A percentile compares a stretch with the other conserved stretches of the same genome.
Conservation (phyloP, 2,113 vertebrate genomes). For the Pavo muticus region DNA sequence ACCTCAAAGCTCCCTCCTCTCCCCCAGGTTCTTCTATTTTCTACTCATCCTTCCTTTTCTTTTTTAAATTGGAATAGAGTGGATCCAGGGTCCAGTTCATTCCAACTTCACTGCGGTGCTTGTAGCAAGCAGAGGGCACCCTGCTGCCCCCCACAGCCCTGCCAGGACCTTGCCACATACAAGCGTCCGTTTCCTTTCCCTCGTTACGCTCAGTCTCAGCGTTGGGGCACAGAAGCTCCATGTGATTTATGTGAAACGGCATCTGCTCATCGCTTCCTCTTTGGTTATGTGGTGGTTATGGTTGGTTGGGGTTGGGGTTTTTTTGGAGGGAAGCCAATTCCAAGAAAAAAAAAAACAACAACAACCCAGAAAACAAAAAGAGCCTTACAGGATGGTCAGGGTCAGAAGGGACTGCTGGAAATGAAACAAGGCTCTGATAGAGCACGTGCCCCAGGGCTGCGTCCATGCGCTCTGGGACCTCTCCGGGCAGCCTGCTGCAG, state of each 20-base stretch:
- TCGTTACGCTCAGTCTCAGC: neutral
- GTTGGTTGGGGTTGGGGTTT: neutral
- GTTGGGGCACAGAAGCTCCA: neutral
- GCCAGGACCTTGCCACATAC: neutral
- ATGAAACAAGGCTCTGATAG: neutral
- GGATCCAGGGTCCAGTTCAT: too few species aligned
- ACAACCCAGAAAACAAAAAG: too few species aligned
- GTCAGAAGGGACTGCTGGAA: neutral
- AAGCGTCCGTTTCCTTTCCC: neutral
- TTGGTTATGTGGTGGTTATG: too few species aligned
- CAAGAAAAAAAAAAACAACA: neutral
- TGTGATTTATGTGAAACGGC: accelerated
- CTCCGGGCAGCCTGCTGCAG: too few species aligned
- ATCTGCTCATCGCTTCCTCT: neutral
- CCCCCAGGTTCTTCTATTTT: too few species aligned
- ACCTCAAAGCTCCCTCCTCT: too few species aligned
- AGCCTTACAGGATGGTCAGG: neutral
- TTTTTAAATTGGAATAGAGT: too few species aligned
- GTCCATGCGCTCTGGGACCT: too few species aligned
- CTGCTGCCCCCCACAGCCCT: neutral
- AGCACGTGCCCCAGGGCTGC: too few species aligned
- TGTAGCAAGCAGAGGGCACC: too few species aligned
- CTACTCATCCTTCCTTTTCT: too few species aligned
- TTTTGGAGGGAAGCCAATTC: neutral
- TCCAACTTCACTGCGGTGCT: too few species aligned